Evolutionary conservation across 2,113 vertebrate species (phyloP).

Genomic region (Tinamus guttatus): DNA sequence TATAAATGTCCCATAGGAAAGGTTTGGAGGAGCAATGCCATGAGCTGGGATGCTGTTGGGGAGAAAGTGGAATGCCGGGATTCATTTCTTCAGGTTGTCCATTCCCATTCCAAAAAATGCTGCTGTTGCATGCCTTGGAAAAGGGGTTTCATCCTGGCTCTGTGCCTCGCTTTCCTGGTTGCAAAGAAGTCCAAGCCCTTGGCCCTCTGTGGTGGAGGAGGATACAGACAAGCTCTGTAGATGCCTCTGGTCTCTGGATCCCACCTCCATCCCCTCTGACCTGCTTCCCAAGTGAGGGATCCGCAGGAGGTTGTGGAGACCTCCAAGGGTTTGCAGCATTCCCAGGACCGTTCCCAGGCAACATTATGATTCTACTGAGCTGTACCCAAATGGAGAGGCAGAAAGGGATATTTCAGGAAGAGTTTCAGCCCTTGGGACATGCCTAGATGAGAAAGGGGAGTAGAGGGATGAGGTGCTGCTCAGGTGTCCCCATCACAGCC

Average conservation of each 20-base stretch:
- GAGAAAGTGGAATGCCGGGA: neutral
- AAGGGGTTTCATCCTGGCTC: neutral
- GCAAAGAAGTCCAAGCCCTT: neutral
- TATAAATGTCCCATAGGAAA: accelerated
- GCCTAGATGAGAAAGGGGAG: neutral
- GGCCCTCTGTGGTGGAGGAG: neutral
- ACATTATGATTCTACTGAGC: neutral
- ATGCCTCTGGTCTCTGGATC: accelerated
- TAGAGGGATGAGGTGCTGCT: neutral
- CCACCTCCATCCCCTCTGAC: neutral
- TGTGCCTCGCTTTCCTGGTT: accelerated
- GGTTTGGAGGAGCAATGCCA: accelerated
- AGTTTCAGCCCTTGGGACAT: neutral
- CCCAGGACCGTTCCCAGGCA: neutral
- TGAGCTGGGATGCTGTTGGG: neutral
- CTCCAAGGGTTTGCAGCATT: accelerated
- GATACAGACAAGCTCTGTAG: neutral
- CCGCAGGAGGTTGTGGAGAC: accelerated
- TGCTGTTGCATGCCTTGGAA: neutral
- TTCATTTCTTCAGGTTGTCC: neutral
- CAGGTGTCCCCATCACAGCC: neutral
- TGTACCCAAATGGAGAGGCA: too few relatives aligned
- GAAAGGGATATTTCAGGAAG: accelerated
- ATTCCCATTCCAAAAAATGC: accelerated
- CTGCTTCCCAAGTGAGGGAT: neutral